These are phyloP conservation scores for Petaurus breviceps DNA, from an alignment of 2,113 vertebrate genomes.

Conservation along the genomic window DNA sequence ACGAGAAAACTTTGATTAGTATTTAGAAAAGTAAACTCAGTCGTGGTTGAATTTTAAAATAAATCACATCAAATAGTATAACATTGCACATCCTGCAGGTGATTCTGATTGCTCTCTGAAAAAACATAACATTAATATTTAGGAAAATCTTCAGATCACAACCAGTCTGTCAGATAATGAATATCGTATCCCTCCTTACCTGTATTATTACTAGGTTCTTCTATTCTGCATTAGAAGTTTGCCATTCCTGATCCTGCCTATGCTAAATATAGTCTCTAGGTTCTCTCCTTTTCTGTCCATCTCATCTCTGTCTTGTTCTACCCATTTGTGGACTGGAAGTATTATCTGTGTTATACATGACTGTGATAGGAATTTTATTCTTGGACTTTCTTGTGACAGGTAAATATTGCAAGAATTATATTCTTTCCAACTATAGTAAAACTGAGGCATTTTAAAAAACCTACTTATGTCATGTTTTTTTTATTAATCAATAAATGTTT, in stretches of 20 bases:
- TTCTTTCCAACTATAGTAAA: neutral
- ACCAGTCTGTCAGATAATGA: neutral
- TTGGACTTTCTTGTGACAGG: neutral
- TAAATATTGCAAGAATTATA: neutral
- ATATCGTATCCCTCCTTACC: neutral
- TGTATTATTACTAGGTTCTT: too few species aligned
- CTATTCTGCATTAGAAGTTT: neutral
- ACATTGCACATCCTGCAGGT: neutral
- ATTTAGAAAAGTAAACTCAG: too few species aligned
- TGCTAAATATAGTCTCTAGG: neutral
- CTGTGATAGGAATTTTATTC: neutral
- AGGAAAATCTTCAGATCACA: neutral
- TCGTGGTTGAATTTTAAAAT: too few species aligned
- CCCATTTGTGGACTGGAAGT: neutral
- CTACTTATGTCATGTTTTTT: neutral
- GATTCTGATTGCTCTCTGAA: neutral
- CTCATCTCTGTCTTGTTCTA: neutral
- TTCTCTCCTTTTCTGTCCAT: neutral
- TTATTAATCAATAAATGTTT: neutral
- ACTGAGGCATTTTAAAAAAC: too few species aligned
- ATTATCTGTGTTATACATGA: neutral
- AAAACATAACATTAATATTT: neutral
- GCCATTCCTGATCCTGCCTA: neutral
- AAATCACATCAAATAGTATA: too few species aligned
- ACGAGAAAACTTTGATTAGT: neutral